A percentile compares a stretch with the other conserved stretches of the same genome.
Evolutionary conservation across 2,888 invertebrate species (phyloP).

Genomic region (Netelia melanura): DNA sequence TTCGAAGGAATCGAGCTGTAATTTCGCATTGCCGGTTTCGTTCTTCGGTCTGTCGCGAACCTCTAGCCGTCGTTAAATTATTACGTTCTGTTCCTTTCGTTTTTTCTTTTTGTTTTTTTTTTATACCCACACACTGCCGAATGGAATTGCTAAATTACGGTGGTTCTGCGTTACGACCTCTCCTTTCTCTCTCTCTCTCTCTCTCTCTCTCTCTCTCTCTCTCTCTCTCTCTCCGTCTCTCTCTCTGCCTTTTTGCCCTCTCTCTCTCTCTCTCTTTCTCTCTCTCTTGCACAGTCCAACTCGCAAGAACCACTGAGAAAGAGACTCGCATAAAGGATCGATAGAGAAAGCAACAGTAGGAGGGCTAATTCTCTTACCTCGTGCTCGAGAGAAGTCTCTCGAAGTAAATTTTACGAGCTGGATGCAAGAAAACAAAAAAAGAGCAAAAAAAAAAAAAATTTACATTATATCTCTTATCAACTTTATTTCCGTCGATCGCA

Average conservation of each 20-base stretch:
- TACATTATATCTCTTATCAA: no score
- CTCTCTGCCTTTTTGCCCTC: not conserved
- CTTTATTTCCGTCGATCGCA: no score
- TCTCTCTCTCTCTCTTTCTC: conserved; percentile 13
- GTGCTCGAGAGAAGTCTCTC: no score
- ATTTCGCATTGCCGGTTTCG: conserved; percentile 54
- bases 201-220: conserved; percentile 1
- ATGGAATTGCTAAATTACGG: conserved; percentile 68
- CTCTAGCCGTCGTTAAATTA: conserved; percentile 53
- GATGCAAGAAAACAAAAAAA: no score
- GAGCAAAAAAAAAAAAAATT: no score
- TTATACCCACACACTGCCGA: conserved; percentile 38
- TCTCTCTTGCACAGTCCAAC: conserved; percentile 1
- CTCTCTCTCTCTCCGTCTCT: not conserved
- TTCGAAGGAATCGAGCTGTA: conserved; percentile 44
- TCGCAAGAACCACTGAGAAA: not conserved
- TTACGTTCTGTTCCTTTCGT: conserved; percentile 28
- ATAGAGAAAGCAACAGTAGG: no score
- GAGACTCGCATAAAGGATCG: not conserved
- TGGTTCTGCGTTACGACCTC: conserved; percentile 47
- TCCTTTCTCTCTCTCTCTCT: conserved; percentile 13
- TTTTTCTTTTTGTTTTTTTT: conserved; percentile 40
- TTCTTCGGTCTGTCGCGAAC: conserved; percentile 39
- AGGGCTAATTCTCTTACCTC: no score
- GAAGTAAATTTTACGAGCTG: no score